Evolutionary conservation across 2,797 vertebrate species (phyloP), one percentile per base, ranked within the genome.

Genomic region (Acanthopagrus latus): DNA sequence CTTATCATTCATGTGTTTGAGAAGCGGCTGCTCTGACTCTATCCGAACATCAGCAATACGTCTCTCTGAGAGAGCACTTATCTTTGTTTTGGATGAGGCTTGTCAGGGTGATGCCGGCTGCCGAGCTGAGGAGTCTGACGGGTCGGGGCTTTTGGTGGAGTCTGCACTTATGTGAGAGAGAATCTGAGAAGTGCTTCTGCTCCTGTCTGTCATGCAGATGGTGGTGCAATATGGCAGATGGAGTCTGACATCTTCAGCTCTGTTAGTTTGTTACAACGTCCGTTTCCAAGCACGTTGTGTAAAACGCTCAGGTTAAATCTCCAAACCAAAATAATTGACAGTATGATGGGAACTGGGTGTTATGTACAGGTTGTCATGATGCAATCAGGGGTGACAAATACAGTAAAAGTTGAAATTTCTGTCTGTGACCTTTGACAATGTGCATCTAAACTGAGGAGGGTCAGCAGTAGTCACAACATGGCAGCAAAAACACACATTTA

Each of bases 41-140:
- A 25, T 62, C 23, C 56, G 44, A 3, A 52, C 20, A 59, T 79
- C 50, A 64, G 23, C 52, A 47, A 55, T 20, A 3, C 0, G 11
- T 69, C 57, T 70, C 43, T 52, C 56, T 25, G 57, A 66, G 55
- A 60, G 64, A 64, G 38, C 51, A 74, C 69, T 76, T 74, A 60
- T 55, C 76, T 79, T 52, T 71, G 52, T 68, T 46, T 14, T 27
- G 52, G 71, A 79, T 33, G 25, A 57, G 43, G 29, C 52, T 67
- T 51, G 46, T 69, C 57, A 38, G 60, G 41, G 33, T 25, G 41
- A 43, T 41, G 68, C 57, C 33, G 54, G 59, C 64, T 76, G 46
- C 56, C 23, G 65, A 25, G 20, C 44, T 55, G 73, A 75, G 43
- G 64, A 58, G 27, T 46, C 25, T 51, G 65, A 76, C 81, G 46